Percentiles rank a stretch among this genome's conserved stretches.
phyloP scores from a whole-genome alignment of 2,113 vertebrate species.

The Syngnathus typhle region DNA sequence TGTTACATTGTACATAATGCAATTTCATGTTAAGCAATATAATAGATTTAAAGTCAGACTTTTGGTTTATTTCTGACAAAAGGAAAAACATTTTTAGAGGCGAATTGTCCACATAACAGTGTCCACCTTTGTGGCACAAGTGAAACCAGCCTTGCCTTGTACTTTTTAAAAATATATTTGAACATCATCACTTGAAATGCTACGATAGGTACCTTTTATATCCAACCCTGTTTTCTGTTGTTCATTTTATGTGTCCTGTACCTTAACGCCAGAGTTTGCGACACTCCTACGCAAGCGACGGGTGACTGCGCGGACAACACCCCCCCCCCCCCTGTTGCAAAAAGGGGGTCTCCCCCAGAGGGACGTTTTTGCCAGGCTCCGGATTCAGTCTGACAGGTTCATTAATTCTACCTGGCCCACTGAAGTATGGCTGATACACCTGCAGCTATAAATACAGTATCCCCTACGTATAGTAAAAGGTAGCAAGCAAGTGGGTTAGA shows the following conservation, averaged over 20 bases:
- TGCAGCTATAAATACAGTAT: constrained; percentile 70
- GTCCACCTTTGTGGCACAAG: background rate
- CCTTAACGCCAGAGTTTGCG: background rate
- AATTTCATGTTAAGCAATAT: too few species aligned
- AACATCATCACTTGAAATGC: background rate
- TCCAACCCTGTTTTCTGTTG: background rate
- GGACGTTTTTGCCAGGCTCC: constrained; percentile 34
- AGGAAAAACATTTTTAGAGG: too few species aligned
- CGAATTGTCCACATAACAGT: too few species aligned
- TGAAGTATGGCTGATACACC: constrained; percentile 59
- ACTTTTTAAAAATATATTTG: background rate
- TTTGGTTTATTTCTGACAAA: too few species aligned
- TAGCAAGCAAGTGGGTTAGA: constrained; percentile 66
- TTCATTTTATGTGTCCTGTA: background rate
- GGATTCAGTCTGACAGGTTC: constrained; percentile 46
- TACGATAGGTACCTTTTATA: background rate
- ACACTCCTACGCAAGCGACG: background rate
- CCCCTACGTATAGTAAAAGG: constrained; percentile 51
- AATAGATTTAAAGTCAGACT: too few species aligned
- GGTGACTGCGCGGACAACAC: constrained; percentile 11
- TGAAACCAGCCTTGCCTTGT: background rate
- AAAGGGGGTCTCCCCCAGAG: constrained; percentile 50
- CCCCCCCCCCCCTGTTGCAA: constrained; percentile 7
- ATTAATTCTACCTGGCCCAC: constrained; percentile 60
- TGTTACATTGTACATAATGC: too few species aligned